Evolutionary conservation across 2,888 invertebrate species (phyloP), one percentile per base, ranked within the genome.

Genomic region (Prosapia bicincta): DNA sequence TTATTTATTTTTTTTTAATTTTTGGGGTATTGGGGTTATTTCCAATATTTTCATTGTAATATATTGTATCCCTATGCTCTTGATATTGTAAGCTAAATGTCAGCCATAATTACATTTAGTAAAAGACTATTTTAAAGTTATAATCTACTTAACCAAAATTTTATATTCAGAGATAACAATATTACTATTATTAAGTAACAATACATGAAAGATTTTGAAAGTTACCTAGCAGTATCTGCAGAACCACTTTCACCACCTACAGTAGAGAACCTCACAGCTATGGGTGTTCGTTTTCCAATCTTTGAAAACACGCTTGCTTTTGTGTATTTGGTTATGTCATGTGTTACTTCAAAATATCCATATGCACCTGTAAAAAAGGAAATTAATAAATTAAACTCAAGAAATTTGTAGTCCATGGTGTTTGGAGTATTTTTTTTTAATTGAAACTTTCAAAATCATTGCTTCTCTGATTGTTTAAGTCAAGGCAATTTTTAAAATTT

Each of bases 161-260:
- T n/a, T n/a, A n/a, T n/a, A n/a, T n/a, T n/a, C n/a, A n/a, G n/a
- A n/a, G n/a, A n/a, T n/a, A n/a, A n/a, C n/a, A n/a, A n/a, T n/a
- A n/a, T n/a, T n/a, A n/a, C 13, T 38, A 38, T 38, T 38, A 13
- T 38, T 13, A 13, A 38, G 9, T 13, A 13, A 38, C 38, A 38
- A 38, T 38, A 38, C 38, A 38, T 13, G 13, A 9, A 38, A 38
- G 9, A 38, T 13, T 38, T 38, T 13, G 5, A 65, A 26, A 9
- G 2, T 26, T 70, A 81, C 81, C 81, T 80, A 79, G 65, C 81
- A 43, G 80, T 80, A 70, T 81, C 81, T 68, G 81, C 81, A 26
- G 80, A 80, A n/a, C 97, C 97, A 81, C 91, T 91, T 86, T 97
- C 97, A 7, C 97, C 97, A 71, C 93, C 94, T 0, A 95, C 95